These are phyloP conservation scores for Holotrichia oblita DNA, from an alignment of 1,140 invertebrate species.

Conservation along the genomic window DNA sequence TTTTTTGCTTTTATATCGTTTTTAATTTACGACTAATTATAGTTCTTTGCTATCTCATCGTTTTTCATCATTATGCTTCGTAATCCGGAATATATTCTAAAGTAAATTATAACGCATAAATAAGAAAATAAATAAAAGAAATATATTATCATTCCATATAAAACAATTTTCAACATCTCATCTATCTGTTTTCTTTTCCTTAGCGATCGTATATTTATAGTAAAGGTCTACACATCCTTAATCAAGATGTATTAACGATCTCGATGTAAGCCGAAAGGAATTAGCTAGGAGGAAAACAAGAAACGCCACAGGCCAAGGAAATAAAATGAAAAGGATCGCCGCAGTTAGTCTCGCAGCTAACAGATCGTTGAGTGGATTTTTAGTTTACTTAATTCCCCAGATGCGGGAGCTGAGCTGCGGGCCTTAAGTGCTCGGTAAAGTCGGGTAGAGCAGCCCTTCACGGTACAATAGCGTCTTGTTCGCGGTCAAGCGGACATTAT, in stretches of 20 bases:
- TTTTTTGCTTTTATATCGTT: no score
- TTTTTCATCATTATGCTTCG: no score
- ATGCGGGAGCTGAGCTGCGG: background rate
- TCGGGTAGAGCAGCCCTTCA: background rate
- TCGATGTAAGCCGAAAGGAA: background rate
- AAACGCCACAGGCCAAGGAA: background rate
- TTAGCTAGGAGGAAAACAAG: background rate
- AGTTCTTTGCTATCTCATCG: no score
- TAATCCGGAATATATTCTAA: no score
- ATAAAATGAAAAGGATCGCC: background rate
- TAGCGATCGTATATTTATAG: background rate
- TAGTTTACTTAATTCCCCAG: background rate
- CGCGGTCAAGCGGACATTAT: constrained; percentile 10
- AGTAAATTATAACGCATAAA: no score
- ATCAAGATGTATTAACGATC: background rate
- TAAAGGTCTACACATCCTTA: background rate
- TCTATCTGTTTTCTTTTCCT: background rate
- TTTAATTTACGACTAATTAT: no score
- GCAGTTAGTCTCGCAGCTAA: background rate
- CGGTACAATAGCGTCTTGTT: background rate
- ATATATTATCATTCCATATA: no score
- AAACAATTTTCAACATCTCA: no score
- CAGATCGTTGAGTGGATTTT: constrained; percentile 6
- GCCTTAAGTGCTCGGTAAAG: background rate
- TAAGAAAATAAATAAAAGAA: no score